Base-by-base conservation (phyloP, 2,113 vertebrate genomes). In the Natator depressus region DNA sequence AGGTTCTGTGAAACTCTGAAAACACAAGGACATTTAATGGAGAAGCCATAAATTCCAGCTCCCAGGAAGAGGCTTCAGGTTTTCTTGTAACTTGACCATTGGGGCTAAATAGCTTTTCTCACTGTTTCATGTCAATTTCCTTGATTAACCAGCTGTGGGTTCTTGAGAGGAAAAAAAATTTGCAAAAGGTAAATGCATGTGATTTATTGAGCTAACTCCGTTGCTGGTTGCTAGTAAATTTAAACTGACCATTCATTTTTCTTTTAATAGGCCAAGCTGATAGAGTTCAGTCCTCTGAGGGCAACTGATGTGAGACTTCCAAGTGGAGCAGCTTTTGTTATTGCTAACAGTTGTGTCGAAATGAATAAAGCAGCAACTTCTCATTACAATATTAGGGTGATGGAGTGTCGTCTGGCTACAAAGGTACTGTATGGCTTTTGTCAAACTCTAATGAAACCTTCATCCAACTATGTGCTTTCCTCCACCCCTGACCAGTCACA, bases 311-410 rank as follows among this genome's bases (percentile, higher is more conserved):
- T 99, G 87, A 98, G 97, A 90, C 99, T 99, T 80, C 99, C 99
- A 20, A 98, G 97, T 14, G 98, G 98, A 57, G 99, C 99, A 2
- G 98, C 98, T 82, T 99, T 99, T 98, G 99, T 99, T 96, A 99
- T 99, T 96, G 99, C 99, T 75, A 99, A 99, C 98, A 99, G 99
- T 97, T 99, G 99, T 78, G 98, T 99, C 91, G 99, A 99, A 98
- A 99, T 99, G 99, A 99, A 99, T 97, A 99, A 99, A 98, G 99
- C 99, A 53, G 99, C 99, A 62, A 99, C 99, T 59, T 99, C 99
- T 96, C 99, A 99, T 97, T 99, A 98, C 98, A 99, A 99, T 98
- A 99, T 99, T 97, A 98, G 99, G 85, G 99, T 99, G 97, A 99
- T 99, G 98, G 98, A 99, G 95, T 99, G 98, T 97, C 99, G 99